Conservation (phyloP, 2,113 vertebrate genomes). For the Corythornis vintsioides region DNA sequence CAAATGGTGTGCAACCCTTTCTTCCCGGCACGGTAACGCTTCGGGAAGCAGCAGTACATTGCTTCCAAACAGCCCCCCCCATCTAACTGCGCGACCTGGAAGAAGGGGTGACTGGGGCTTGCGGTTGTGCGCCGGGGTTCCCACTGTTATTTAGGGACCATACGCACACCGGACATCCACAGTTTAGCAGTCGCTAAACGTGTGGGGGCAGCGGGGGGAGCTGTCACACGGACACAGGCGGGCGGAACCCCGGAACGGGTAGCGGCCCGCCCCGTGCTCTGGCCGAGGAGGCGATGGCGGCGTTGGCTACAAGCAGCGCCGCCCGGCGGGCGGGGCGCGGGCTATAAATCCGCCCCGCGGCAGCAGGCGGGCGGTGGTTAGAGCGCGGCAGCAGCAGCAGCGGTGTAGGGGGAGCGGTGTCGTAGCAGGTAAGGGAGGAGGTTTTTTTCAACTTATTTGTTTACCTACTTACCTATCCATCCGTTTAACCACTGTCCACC, state of each 20-base stretch:
- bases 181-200: rapidly evolving
- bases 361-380: rapidly evolving
- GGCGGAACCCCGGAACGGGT: neutral
- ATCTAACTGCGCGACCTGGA: neutral
- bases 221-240: rapidly evolving
- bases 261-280: neutral
- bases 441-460: too few relatives aligned
- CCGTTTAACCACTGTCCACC: too few relatives aligned
- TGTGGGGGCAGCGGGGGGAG: neutral
- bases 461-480: neutral
- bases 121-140: rapidly evolving
- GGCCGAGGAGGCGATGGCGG: neutral
- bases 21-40: too few relatives aligned
- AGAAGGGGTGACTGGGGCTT: rapidly evolving
- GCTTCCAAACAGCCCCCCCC: neutral
- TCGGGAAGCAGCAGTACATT: neutral
- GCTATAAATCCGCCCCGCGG: conserved; percentile 10
- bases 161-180: rapidly evolving
- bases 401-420: rapidly evolving
- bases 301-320: neutral
- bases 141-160: rapidly evolving
- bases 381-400: neutral
- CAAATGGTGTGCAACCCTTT: rapidly evolving
- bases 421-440: neutral
- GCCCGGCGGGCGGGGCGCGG: conserved; percentile 21